A percentile compares a stretch with the other conserved stretches of the same genome.
Evolutionary conservation across 2,797 vertebrate genomes (phyloP).

Genomic region (Pantherophis vulpinus): DNA sequence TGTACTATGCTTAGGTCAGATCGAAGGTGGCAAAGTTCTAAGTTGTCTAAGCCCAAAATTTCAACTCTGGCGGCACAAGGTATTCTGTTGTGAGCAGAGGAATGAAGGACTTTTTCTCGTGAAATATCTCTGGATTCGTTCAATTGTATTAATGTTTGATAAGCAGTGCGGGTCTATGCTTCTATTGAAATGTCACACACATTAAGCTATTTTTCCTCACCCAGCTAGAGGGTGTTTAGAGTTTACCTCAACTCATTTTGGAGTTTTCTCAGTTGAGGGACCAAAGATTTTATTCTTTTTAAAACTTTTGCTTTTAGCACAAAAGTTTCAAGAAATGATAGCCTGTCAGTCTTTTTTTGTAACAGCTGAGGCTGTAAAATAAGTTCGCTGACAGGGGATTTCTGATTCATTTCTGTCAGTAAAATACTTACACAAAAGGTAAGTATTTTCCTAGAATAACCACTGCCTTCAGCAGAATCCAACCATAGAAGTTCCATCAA

Average conservation of each 20-base stretch:
- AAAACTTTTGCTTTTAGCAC: background rate
- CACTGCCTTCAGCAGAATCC: background rate
- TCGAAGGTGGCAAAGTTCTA: too few relatives aligned
- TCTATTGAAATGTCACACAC: background rate
- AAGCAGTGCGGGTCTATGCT: too few relatives aligned
- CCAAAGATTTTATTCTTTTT: background rate
- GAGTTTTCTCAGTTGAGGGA: background rate
- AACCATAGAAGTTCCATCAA: background rate
- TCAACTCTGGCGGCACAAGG: too few relatives aligned
- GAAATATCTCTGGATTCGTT: too few relatives aligned
- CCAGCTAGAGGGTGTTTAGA: background rate
- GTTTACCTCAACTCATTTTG: background rate
- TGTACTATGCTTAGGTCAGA: too few relatives aligned
- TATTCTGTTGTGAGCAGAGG: too few relatives aligned
- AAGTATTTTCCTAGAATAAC: background rate
- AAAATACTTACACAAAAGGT: background rate
- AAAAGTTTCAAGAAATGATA: background rate
- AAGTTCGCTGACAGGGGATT: background rate
- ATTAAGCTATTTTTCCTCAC: background rate
- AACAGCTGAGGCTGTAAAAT: background rate
- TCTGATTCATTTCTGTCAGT: background rate
- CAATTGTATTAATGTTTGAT: too few relatives aligned
- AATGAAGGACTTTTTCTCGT: too few relatives aligned
- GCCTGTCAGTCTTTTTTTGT: background rate
- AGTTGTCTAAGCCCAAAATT: too few relatives aligned